phyloP scores from a whole-genome alignment of 2,797 vertebrate genomes.

The Allobates femoralis region DNA sequence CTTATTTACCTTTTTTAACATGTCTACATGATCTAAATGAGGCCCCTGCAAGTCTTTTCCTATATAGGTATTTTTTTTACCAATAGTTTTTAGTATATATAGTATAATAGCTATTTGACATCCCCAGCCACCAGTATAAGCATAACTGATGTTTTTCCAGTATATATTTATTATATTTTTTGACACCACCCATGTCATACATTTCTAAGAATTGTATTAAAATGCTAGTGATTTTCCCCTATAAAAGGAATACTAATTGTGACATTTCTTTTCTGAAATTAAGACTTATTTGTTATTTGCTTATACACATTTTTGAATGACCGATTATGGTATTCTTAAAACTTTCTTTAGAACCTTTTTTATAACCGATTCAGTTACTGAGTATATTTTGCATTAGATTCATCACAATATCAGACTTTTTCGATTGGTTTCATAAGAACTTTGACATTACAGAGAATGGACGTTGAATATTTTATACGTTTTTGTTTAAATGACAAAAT shows the following conservation, averaged over 20 bases:
- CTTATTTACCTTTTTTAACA: no score
- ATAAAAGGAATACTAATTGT: not conserved
- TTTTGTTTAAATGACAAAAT: constrained; percentile 43
- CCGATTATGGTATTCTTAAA: constrained; percentile 10
- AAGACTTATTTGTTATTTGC: constrained; percentile 6
- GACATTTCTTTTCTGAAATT: not conserved
- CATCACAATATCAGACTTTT: constrained; percentile 1
- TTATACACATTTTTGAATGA: not conserved
- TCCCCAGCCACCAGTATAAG: not conserved
- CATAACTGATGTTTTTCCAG: not conserved
- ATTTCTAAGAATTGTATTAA: constrained; percentile 15
- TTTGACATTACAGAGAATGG: constrained; percentile 28
- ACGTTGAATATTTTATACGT: constrained; percentile 53
- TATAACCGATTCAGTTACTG: not conserved
- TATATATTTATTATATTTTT: not conserved
- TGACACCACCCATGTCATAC: not conserved
- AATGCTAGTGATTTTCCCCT: not conserved
- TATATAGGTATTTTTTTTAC: not conserved
- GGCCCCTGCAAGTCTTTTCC: not conserved
- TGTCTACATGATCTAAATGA: not conserved
- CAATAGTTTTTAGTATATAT: no score
- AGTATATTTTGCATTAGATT: not conserved
- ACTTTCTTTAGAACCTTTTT: not conserved
- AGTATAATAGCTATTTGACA: not conserved
- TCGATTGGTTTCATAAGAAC: constrained; percentile 20